phyloP scores from a whole-genome alignment of 2,888 invertebrate species.

The Bellardia pandia region DNA sequence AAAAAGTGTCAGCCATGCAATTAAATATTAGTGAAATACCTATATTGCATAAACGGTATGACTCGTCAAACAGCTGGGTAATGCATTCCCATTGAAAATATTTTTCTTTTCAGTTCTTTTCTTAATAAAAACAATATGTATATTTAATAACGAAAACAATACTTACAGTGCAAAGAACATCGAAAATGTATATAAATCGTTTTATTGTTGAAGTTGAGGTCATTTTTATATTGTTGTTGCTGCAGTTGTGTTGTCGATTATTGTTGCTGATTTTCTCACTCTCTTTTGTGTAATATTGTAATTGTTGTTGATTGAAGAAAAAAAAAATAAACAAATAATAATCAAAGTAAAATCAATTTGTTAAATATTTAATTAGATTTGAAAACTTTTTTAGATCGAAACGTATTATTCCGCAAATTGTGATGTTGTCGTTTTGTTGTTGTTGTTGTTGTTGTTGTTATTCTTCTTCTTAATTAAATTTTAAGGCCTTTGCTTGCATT shows the following conservation, averaged over 20 bases:
- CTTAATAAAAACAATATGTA: background rate
- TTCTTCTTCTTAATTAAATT: constrained; percentile 31
- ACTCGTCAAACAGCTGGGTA: too few relatives aligned
- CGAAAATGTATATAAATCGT: constrained; percentile 76
- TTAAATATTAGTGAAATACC: too few relatives aligned
- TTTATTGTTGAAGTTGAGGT: constrained; percentile 78
- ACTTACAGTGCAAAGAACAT: constrained; percentile 80
- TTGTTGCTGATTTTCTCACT: constrained; percentile 16
- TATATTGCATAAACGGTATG: too few relatives aligned
- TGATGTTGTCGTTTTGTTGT: constrained; percentile 36
- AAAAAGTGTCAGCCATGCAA: too few relatives aligned
- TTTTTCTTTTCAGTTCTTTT: too few relatives aligned
- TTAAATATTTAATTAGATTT: constrained; percentile 20
- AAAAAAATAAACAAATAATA: background rate
- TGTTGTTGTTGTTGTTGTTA: background rate
- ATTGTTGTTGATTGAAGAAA: constrained; percentile 20
- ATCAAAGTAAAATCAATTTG: constrained; percentile 33
- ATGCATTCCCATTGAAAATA: too few relatives aligned
- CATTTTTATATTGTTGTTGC: constrained; percentile 73
- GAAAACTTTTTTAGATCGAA: background rate
- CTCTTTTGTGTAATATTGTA: constrained; percentile 5
- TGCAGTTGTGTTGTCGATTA: background rate
- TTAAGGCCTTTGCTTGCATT: constrained; percentile 29
- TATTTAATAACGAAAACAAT: background rate
- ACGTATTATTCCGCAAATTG: constrained; percentile 4